Base-by-base conservation (phyloP, 1,140 invertebrate species). In the Brachionus rubens region DNA sequence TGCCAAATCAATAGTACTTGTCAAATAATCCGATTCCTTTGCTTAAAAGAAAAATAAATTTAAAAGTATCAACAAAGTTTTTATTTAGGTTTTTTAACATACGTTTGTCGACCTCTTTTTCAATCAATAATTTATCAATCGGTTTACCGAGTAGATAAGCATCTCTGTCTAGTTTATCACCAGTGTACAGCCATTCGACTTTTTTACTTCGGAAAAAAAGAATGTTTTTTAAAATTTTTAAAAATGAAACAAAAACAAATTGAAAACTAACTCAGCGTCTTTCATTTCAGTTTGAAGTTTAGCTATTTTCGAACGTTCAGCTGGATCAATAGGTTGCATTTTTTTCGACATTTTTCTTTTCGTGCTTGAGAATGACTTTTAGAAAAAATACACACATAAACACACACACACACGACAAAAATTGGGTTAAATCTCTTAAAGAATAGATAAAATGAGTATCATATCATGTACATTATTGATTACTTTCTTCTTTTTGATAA, bases 251-350 rank as follows among this genome's bases (percentile, higher is more conserved):
- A 50, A 50, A 3, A 3, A 4, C 6, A 12, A 40, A 50, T 48
- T 54, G 28, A 21, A 48, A 48, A 50, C 41, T 2, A 14, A 72
- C 68, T 72, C 68, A 10, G 68, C 40, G 7, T 54, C 50, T 54
- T 48, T 50, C 1, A 54, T 24, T 36, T 54, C 68, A 24, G 68
- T 41, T 10, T 72, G 68, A 7, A 54, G 12, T 48, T 46, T 30
- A 16, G 46, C 68, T 28, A 54, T 54, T 33, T 72, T 72, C 12
- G 46, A 12, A 26, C 68, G n/a, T 26, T 72, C 68, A 33, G 68
- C 68, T 3, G 68, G 68, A 72, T 72, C 68, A 12, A 72, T 72
- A 30, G 68, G 10, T 54, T 72, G 46, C 68, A 72, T 72, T 50
- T 72, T 72, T 50, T 65, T 65, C 30, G 59, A 65, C 59, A 65